Evolutionary conservation across 2,888 invertebrate species (phyloP).

Genomic region (Incurvaria masculella): DNA sequence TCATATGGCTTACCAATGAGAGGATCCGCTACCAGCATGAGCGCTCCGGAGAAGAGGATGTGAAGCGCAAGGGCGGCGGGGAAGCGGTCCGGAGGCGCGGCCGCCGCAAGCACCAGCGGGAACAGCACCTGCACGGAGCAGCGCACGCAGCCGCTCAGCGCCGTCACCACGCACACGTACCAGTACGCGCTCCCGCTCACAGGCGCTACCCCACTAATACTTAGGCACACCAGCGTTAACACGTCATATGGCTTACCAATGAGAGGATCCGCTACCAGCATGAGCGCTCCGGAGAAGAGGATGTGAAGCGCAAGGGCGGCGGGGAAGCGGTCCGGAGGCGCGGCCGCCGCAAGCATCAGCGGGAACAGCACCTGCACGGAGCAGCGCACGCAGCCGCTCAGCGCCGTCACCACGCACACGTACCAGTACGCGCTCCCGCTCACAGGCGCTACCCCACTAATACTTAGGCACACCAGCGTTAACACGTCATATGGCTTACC

Average conservation of each 20-base stretch:
- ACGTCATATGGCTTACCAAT: slow-evolving; percentile 50
- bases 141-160: slow-evolving; percentile 63
- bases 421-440: slow-evolving; percentile 41
- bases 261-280: slow-evolving; percentile 65
- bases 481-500: slow-evolving; percentile 39
- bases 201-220: slow-evolving; percentile 24
- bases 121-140: slow-evolving; percentile 68
- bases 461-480: background rate
- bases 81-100: slow-evolving; percentile 64
- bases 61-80: slow-evolving; percentile 71
- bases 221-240: background rate
- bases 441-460: slow-evolving; percentile 28
- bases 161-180: slow-evolving; percentile 59
- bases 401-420: slow-evolving; percentile 56
- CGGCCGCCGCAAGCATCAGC: slow-evolving; percentile 66
- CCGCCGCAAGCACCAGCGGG: slow-evolving; percentile 67
- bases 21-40: slow-evolving; percentile 66
- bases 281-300: slow-evolving; percentile 65
- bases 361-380: slow-evolving; percentile 68
- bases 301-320: slow-evolving; percentile 72
- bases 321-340: slow-evolving; percentile 65
- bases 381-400: slow-evolving; percentile 66
- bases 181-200: slow-evolving; percentile 36
- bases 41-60: slow-evolving; percentile 66
- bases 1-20: slow-evolving; percentile 52